Conservation (phyloP, 2,888 invertebrate species). For the Cotesia congregata region DNA sequence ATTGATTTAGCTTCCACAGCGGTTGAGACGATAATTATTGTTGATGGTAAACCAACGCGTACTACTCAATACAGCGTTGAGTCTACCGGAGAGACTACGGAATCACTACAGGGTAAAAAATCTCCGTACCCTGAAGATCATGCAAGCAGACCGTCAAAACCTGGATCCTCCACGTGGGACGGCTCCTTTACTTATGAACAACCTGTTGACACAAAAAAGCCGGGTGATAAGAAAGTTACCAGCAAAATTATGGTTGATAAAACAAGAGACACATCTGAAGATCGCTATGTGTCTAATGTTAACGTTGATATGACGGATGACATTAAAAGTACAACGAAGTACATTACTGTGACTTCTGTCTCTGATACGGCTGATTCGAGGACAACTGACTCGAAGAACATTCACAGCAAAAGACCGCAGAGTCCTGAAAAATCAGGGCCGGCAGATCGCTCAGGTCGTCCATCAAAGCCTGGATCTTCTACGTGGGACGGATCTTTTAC, state of each 20-base stretch:
- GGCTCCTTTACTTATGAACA: conserved; percentile 58
- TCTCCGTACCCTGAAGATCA: conserved; percentile 41
- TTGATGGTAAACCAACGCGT: conserved; percentile 56
- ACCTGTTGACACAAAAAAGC: conserved; percentile 45
- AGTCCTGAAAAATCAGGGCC: neutral
- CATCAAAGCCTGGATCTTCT: conserved; percentile 56
- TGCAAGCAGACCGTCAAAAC: conserved; percentile 47
- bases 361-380: conserved; percentile 44
- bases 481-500: conserved; percentile 61
- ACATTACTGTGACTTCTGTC: conserved; percentile 44
- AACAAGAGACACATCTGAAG: conserved; percentile 23
- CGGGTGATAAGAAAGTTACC: conserved; percentile 33
- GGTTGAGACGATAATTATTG: conserved; percentile 58
- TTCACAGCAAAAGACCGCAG: conserved; percentile 34
- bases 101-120: conserved; percentile 11
- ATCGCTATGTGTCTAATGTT: conserved; percentile 24
- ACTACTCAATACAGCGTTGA: conserved; percentile 17
- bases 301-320: conserved; percentile 32
- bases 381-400: conserved; percentile 44
- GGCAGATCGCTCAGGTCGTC: conserved; percentile 47
- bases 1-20: conserved; percentile 57
- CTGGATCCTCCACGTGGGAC: conserved; percentile 55
- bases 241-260: conserved; percentile 18
- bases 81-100: neutral
- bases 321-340: conserved; percentile 43